phyloP scores from a whole-genome alignment of 1,140 invertebrate genomes.

The Globodera rostochiensis region DNA sequence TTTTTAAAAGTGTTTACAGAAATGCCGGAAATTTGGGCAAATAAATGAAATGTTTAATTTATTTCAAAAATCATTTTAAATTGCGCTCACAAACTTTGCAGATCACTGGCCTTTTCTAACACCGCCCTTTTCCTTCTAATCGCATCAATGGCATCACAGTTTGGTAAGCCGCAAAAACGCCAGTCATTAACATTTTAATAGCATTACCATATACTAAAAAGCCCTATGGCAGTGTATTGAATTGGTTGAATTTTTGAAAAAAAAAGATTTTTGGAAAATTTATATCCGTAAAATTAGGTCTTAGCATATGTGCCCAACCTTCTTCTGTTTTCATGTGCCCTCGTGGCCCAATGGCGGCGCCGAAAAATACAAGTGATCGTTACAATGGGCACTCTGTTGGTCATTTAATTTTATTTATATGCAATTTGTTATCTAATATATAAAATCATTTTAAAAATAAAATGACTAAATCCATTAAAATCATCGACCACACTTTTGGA shows the following conservation, averaged over 20 bases:
- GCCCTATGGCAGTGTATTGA: too few relatives aligned
- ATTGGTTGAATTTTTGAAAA: neutral
- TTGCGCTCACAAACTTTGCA: slow-evolving; percentile 19
- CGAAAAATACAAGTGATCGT: slow-evolving; percentile 53
- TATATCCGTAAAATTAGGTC: neutral
- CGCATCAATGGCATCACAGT: slow-evolving; percentile 37
- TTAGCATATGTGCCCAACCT: slow-evolving; percentile 43
- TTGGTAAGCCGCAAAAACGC: slow-evolving; percentile 19
- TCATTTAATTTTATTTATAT: slow-evolving; percentile 34
- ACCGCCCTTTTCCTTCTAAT: slow-evolving; percentile 37
- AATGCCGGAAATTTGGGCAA: too few relatives aligned
- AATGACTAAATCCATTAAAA: neutral
- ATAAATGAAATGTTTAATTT: neutral
- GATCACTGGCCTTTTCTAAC: slow-evolving; percentile 49
- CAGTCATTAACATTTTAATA: too few relatives aligned
- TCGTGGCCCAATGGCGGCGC: slow-evolving; percentile 58
- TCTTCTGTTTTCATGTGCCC: slow-evolving; percentile 39
- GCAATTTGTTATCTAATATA: neutral
- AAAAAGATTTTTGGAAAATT: too few relatives aligned
- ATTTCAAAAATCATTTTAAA: neutral
- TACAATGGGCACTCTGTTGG: slow-evolving; percentile 35
- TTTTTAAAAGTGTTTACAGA: too few relatives aligned
- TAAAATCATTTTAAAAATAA: neutral
- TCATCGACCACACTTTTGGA: slow-evolving; percentile 32
- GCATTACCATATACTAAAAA: too few relatives aligned